Conservation (phyloP, 2,797 vertebrate genomes). For the Remorina albescens region DNA sequence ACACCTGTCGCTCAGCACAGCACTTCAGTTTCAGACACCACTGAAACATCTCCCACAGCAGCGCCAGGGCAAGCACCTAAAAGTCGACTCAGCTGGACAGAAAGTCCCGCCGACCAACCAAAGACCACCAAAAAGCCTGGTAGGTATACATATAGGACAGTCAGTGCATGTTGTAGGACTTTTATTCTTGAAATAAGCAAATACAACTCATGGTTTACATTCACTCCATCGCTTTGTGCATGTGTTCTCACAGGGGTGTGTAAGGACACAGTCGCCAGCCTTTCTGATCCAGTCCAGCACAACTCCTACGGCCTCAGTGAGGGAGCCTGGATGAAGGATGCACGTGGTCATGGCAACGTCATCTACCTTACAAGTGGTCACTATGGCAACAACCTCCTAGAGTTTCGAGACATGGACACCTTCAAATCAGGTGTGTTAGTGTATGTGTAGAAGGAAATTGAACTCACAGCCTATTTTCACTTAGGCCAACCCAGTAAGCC, state of each 20-base stretch:
- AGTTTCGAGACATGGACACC: conserved; percentile 92
- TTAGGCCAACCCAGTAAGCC: background rate
- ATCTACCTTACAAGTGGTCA: conserved; percentile 94
- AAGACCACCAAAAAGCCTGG: conserved; percentile 76
- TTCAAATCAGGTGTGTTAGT: conserved; percentile 89
- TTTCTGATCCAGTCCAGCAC: conserved; percentile 90
- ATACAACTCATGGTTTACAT: background rate
- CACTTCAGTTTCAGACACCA: conserved; percentile 22
- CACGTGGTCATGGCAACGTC: conserved; percentile 89
- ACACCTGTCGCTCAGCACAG: conserved; percentile 6
- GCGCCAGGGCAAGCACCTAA: conserved; percentile 29
- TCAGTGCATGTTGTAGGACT: background rate
- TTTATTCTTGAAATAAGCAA: background rate
- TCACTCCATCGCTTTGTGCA: background rate
- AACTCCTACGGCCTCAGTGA: conserved; percentile 91
- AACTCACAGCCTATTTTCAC: background rate
- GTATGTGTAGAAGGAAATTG: background rate
- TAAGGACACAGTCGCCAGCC: conserved; percentile 94
- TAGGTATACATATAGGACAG: conserved; percentile 36
- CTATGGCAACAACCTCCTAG: conserved; percentile 90
- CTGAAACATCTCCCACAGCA: background rate
- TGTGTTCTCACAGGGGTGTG: conserved; percentile 85
- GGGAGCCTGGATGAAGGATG: conserved; percentile 97
- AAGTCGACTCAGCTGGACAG: conserved; percentile 80
- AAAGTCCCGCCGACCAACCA: conserved; percentile 70